Base-by-base conservation (phyloP, 2,113 vertebrate genomes). In the Sprattus sprattus region DNA sequence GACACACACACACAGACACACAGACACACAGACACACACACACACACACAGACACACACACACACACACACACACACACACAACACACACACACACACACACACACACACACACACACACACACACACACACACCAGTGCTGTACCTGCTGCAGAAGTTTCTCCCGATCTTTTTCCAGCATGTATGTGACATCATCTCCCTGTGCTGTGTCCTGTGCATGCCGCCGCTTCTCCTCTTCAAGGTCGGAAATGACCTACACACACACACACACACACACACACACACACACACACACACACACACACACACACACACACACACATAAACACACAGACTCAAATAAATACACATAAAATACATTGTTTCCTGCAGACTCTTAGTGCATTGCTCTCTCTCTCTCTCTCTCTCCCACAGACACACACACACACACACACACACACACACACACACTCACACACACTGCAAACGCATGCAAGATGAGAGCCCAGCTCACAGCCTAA, bases 401-500 rank as follows among this genome's bases (percentile, higher is more conserved):
- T n/a, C n/a, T 28, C 57, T 57, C 57, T 57, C 81, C 80, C 49
- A 75, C 78, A 10, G 32, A 57, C n/a, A 64, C 60, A 16, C 67
- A 52, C 44, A 71, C 67, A 54, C 60, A 67, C 57, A 85, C 57
- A 81, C 81, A 85, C 49, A 75, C 78, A 10, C 32, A 57, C 16
- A 4, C 54, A 57, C 54, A 57, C 54, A 57, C 54, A 57, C 54
- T 7, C 54, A 57, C 54, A 57, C 16, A 57, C 97, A 99, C 78
- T 99, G 97, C 92, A 99, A 97, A n/a, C n/a, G 92, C 81, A 99
- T 99, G 97, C 98, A 97, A 96, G 86, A 98, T 99, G 97, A 92
- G 98, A 92, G 96, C 96, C 81, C 98, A 99, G 60, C 91, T 99
- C 81, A 96, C 97, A 1, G 97, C 97, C 0, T 96, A 97, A 0